Conservation (phyloP, 2,113 vertebrate species). For the Hylia prasina region DNA sequence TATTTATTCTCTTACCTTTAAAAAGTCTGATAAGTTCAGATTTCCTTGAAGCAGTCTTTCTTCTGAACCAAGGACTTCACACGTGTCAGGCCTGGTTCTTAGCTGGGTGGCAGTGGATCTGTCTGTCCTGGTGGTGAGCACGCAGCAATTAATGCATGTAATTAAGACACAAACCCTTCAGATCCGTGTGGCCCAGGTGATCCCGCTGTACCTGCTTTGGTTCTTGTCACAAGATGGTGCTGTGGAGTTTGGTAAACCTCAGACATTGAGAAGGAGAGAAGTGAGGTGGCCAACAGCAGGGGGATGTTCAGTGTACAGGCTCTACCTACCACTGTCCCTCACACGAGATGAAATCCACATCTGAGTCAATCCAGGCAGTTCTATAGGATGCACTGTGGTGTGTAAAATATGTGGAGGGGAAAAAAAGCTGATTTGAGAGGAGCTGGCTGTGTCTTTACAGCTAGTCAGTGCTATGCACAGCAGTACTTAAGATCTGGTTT, state of each 20-base stretch:
- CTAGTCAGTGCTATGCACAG: neutral
- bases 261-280: neutral
- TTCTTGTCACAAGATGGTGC: conserved; percentile 59
- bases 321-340: neutral
- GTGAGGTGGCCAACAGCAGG: neutral
- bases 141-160: fast-evolving
- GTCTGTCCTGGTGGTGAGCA: neutral
- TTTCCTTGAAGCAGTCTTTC: neutral
- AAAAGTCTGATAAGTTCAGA: neutral
- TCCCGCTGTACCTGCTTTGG: neutral
- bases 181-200: neutral
- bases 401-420: neutral
- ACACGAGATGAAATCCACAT: fast-evolving
- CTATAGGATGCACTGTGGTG: neutral
- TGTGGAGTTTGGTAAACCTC: neutral
- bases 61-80: neutral
- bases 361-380: neutral
- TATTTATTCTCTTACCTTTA: neutral
- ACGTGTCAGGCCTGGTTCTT: neutral
- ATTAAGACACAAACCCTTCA: neutral
- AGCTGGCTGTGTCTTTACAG: neutral
- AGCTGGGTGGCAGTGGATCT: neutral
- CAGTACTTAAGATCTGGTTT: neutral
- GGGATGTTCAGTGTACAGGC: neutral
- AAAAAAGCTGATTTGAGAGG: neutral